These are phyloP conservation scores for Syrphus vitripennis DNA, from an alignment of 2,888 invertebrate genomes.

Conservation along the genomic window DNA sequence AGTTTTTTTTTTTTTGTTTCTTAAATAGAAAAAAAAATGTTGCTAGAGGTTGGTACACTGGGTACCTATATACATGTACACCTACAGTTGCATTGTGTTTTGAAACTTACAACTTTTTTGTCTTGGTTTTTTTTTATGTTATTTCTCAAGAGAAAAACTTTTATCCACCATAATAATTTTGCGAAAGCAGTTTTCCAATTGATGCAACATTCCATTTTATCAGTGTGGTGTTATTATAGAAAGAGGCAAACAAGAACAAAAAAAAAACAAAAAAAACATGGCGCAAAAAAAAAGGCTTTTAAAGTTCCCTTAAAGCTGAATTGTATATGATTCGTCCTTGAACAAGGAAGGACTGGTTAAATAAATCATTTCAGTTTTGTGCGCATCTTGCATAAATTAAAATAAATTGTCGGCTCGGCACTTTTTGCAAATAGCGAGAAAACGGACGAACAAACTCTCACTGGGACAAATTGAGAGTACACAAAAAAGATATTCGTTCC, in stretches of 20 bases:
- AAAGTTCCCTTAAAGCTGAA: conserved; percentile 23
- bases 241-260: too few relatives aligned
- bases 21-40: conserved; percentile 25
- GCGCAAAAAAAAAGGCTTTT: conserved; percentile 16
- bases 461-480: conserved; percentile 35
- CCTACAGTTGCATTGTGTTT: conserved; percentile 53
- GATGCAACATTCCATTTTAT: conserved; percentile 55
- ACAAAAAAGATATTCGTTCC: conserved; percentile 37
- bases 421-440: conserved; percentile 22
- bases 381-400: conserved; percentile 62
- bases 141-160: background rate
- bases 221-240: conserved; percentile 1
- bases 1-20: conserved; percentile 40
- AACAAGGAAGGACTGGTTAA: conserved; percentile 31
- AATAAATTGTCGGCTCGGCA: conserved; percentile 60
- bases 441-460: conserved; percentile 5
- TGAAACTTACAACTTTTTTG: background rate
- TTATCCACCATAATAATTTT: conserved; percentile 32
- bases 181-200: conserved; percentile 40
- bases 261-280: background rate
- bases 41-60: conserved; percentile 28
- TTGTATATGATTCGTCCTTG: conserved; percentile 12
- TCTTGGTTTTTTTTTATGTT: background rate
- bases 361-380: conserved; percentile 59
- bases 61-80: too few relatives aligned